Percentiles rank a stretch among this genome's conserved stretches.
phyloP scores from a whole-genome alignment of 2,113 vertebrate genomes.

The Ciconia maguari region DNA sequence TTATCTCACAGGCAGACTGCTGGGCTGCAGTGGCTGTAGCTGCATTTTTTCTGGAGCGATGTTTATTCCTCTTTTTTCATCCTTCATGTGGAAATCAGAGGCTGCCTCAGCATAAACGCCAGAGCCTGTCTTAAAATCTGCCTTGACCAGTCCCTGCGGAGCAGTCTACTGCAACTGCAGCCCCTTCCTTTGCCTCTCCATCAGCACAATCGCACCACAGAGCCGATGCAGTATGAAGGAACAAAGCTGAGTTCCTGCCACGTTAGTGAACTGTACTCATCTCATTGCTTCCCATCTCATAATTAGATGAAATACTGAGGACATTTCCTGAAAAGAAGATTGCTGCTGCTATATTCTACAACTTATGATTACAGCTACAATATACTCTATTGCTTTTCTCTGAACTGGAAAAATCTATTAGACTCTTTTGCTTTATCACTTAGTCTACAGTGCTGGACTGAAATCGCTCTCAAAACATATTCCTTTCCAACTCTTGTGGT shows the following conservation, averaged over 20 bases:
- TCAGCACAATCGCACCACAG: background rate
- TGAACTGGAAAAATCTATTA: background rate
- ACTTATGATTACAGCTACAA: background rate
- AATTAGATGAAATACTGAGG: background rate
- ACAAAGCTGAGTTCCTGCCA: background rate
- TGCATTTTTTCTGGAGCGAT: background rate
- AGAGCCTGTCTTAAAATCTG: background rate
- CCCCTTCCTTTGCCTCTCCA: background rate
- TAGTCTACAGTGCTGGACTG: background rate
- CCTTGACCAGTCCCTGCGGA: background rate
- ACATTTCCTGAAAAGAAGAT: background rate
- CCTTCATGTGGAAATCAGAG: background rate
- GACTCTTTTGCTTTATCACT: background rate
- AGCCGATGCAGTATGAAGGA: too few species aligned
- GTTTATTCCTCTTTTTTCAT: background rate
- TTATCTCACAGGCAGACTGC: background rate
- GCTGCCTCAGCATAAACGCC: background rate
- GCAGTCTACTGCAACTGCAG: background rate
- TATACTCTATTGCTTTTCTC: background rate
- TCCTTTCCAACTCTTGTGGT: background rate
- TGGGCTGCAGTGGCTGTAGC: background rate
- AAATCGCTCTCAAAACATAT: background rate
- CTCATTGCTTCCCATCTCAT: rapidly evolving
- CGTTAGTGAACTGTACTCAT: background rate
- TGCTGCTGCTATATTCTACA: background rate